These are phyloP conservation scores for Zaprionus capensis DNA, from an alignment of 1,140 invertebrate species.

Conservation along the genomic window DNA sequence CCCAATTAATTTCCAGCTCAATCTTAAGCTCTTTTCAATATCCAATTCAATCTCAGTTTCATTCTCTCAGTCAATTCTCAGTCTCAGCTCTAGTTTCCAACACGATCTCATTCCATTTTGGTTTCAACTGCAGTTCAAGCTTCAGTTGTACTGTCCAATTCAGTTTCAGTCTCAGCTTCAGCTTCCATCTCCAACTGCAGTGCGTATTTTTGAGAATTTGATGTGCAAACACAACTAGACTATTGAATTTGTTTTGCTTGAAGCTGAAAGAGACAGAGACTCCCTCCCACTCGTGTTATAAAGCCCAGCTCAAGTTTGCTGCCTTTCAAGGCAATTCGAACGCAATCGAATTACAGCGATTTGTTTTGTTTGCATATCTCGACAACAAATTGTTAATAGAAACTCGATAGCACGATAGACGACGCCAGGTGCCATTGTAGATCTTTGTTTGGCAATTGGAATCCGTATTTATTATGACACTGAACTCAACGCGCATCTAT, in stretches of 20 bases:
- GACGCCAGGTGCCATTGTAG: background rate
- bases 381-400: conserved; percentile 1
- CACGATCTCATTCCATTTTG: too few relatives aligned
- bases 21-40: too few relatives aligned
- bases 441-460: background rate
- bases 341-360: conserved; percentile 6
- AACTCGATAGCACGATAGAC: too few relatives aligned
- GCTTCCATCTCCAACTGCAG: background rate
- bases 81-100: too few relatives aligned
- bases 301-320: conserved; percentile 7
- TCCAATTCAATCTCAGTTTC: too few relatives aligned
- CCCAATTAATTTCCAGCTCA: too few relatives aligned
- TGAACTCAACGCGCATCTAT: conserved; percentile 21
- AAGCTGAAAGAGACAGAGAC: background rate
- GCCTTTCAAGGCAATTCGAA: conserved; percentile 9
- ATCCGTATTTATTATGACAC: conserved; percentile 18
- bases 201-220: background rate
- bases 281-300: background rate
- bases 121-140: too few relatives aligned
- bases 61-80: too few relatives aligned
- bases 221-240: background rate
- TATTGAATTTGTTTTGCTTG: background rate
- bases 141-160: background rate
- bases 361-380: conserved; percentile 1
- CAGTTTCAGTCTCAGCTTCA: background rate